Evolutionary conservation across 2,113 vertebrate genomes (phyloP).

Genomic region (Neotragus pygmaeus): DNA sequence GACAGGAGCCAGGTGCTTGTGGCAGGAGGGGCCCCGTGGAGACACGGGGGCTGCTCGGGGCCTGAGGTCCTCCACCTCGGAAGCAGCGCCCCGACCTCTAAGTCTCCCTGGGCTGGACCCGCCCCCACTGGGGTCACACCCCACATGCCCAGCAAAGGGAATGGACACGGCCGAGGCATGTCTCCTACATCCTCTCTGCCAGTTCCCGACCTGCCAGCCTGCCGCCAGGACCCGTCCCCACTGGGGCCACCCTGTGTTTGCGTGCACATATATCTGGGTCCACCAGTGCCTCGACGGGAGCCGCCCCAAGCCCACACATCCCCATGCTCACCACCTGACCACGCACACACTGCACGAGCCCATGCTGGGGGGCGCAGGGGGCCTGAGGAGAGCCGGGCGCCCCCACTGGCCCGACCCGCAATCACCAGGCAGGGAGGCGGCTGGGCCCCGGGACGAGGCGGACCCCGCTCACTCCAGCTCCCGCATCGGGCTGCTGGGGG

Average conservation of each 20-base stretch:
- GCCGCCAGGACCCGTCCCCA: background rate
- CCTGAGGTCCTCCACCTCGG: background rate
- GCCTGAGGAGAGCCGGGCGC: no score
- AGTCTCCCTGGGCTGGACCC: background rate
- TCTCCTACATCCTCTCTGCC: background rate
- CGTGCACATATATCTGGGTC: background rate
- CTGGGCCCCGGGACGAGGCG: no score
- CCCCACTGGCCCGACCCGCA: accelerated
- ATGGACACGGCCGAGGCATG: background rate
- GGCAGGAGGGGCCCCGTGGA: no score
- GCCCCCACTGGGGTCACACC: background rate
- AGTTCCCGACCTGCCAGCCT: background rate
- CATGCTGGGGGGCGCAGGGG: background rate
- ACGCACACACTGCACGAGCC: accelerated
- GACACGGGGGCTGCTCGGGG: background rate
- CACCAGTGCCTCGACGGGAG: no score
- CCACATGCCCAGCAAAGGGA: background rate
- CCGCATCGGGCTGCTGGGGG: no score
- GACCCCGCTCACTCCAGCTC: no score
- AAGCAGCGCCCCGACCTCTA: background rate
- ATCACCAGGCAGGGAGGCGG: background rate
- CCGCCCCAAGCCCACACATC: no score
- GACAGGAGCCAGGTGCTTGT: background rate
- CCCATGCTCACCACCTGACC: background rate
- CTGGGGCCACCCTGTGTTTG: background rate